Conservation (phyloP, 2,888 invertebrate genomes). For the Isoperla grammatica region DNA sequence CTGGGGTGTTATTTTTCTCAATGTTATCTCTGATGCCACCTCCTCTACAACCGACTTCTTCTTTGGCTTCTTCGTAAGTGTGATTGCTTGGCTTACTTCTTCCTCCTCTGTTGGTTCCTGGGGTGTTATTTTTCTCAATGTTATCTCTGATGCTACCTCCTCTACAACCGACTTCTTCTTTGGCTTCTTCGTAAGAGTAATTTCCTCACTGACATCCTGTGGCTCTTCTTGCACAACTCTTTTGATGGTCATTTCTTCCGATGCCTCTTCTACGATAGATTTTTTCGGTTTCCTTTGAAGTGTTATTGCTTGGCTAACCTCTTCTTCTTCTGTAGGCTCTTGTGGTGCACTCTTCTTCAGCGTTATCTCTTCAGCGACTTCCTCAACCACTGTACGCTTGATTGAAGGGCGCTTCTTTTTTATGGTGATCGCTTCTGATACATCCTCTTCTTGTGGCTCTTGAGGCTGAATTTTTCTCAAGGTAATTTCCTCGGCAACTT, state of each 20-base stretch:
- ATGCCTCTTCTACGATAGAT: conserved; percentile 36
- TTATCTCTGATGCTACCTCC: conserved; percentile 37
- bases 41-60: conserved; percentile 38
- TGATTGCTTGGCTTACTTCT: conserved; percentile 44
- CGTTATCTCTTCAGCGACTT: conserved; percentile 31
- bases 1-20: conserved; percentile 40
- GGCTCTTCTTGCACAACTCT: conserved; percentile 38
- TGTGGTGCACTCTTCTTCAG: conserved; percentile 38
- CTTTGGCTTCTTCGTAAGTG: conserved; percentile 35
- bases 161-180: conserved; percentile 29
- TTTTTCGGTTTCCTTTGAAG: conserved; percentile 29
- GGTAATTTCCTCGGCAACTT: conserved; percentile 31
- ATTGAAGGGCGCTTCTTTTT: conserved; percentile 25
- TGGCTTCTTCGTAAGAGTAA: conserved; percentile 68
- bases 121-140: conserved; percentile 12
- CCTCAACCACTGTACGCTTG: conserved; percentile 14
- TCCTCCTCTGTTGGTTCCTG: conserved; percentile 21
- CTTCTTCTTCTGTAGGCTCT: conserved; percentile 40
- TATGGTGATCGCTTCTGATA: conserved; percentile 35
- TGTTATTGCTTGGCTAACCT: conserved; percentile 32
- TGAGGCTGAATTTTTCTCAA: conserved; percentile 23
- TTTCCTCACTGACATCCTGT: conserved; percentile 54
- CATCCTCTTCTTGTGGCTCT: conserved; percentile 32
- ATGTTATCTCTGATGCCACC: conserved; percentile 40
- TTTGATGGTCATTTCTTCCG: conserved; percentile 52